Evolutionary conservation across 37 sponge, comb jelly and placozoan genomes (phyloP), one percentile per base, ranked within the genome.

Genomic region (Corticium candelabrum): DNA sequence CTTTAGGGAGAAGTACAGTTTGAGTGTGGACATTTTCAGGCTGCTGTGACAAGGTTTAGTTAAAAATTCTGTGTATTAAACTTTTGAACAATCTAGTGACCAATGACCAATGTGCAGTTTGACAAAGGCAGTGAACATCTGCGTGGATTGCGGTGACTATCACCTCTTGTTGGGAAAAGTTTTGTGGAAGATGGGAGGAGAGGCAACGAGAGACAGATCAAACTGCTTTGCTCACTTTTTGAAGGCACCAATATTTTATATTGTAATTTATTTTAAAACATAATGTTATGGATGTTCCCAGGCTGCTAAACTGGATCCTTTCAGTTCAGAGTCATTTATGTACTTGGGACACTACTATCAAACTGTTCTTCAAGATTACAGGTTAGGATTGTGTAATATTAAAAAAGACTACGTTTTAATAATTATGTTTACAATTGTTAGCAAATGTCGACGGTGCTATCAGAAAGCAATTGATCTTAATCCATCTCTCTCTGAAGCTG

Each of bases 301-400:
- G 94, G 94, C 94, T 41, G 90, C 84, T 41, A 83, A 86, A 38
- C 40, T 82, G 31, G 88, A 89, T 39, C 86, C 91, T 3, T 69
- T 40, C 39, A 68, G 87, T 62, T 69, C 88, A 3, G 78, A 84
- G 3, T 34, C 82, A 11, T 86, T 89, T 38, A 38, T 72, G 40
- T 74, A 79, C 31, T 57, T 93, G 35, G 94, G 94, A n/a, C 74
- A 84, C 67, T 93, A 85, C 78, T 83, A 89, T 3, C 43, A n/a
- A n/a, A n/a, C n/a, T n/a, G n/a, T n/a, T n/a, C n/a, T n/a, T n/a
- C n/a, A n/a, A n/a, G n/a, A n/a, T n/a, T n/a, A n/a, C n/a, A n/a
- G n/a, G n/a, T n/a, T n/a, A n/a, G n/a, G n/a, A n/a, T n/a, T n/a
- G n/a, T n/a, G n/a, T n/a, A n/a, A n/a, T n/a, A n/a, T n/a, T n/a